Evolutionary conservation across 1,140 invertebrate genomes (phyloP).

Genomic region (Drosophila virilis): DNA sequence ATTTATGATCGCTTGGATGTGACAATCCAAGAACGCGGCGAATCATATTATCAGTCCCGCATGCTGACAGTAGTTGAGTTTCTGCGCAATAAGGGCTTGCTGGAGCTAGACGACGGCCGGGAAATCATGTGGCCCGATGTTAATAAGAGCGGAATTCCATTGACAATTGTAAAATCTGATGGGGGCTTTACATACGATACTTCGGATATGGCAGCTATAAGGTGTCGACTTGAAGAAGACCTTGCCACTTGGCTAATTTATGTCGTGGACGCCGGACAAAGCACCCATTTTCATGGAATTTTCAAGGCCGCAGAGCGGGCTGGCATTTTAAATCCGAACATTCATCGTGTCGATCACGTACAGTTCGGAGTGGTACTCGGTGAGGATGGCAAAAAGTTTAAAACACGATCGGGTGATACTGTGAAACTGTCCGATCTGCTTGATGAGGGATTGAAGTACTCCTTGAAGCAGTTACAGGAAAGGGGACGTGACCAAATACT

Average conservation of each 20-base stretch:
- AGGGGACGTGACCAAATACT: conserved; percentile 95
- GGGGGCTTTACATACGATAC: conserved; percentile 99
- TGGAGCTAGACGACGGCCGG: conserved; percentile 96
- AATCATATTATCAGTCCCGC: conserved; percentile 98
- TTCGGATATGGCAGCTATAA: conserved; percentile 97
- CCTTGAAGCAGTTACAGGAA: conserved; percentile 94
- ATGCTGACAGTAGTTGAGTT: conserved; percentile 95
- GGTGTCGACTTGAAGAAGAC: conserved; percentile 94
- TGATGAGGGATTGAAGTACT: conserved; percentile 95
- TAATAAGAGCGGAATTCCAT: conserved; percentile 88
- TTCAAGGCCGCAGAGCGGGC: conserved; percentile 89
- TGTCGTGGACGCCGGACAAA: conserved; percentile 97
- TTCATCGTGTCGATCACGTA: conserved; percentile 94
- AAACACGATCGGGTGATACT: conserved; percentile 98
- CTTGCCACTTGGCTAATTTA: conserved; percentile 97
- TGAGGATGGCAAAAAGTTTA: conserved; percentile 99
- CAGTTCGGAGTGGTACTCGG: conserved; percentile 98
- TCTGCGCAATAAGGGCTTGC: conserved; percentile 89
- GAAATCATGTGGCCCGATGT: conserved; percentile 95
- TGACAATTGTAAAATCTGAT: conserved; percentile 99
- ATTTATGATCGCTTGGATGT: conserved; percentile 91
- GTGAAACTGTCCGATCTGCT: conserved; percentile 95
- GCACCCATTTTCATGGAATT: conserved; percentile 93
- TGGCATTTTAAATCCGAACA: conserved; percentile 88
- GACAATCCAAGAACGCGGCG: conserved; percentile 93